Percentiles rank a stretch among this genome's conserved stretches.
Conservation (phyloP, 2,797 vertebrate species). For the Arvicola amphibius region DNA sequence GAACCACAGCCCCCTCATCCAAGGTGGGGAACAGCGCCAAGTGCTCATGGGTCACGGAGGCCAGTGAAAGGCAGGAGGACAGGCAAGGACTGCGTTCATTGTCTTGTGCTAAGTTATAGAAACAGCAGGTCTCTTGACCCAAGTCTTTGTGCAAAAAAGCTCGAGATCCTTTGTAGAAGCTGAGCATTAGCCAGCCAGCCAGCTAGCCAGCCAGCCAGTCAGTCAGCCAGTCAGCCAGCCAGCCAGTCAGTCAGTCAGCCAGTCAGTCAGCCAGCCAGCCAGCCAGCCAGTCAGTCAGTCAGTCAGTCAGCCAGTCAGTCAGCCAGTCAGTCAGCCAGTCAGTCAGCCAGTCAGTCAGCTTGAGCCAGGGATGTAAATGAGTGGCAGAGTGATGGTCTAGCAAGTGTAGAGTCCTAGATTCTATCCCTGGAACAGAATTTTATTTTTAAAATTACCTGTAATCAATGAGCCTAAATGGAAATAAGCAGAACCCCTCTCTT, state of each 20-base stretch:
- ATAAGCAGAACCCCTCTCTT: not conserved
- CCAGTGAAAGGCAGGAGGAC: not conserved
- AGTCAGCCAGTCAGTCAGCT: not conserved
- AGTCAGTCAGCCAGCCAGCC: not conserved
- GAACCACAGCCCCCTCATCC: not conserved
- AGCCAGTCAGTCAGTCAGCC: accelerated
- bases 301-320: not conserved
- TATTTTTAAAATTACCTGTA: not conserved
- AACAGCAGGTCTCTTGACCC: not conserved
- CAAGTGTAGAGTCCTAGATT: not conserved
- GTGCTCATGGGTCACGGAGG: not conserved
- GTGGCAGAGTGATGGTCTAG: too few relatives aligned
- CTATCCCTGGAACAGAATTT: not conserved
- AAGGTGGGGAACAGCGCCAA: not conserved
- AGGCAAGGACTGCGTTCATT: not conserved
- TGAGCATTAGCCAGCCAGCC: not conserved
- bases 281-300: not conserved
- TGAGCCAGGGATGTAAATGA: not conserved
- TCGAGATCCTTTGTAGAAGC: not conserved
- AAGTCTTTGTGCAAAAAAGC: not conserved
- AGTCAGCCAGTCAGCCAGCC: not conserved
- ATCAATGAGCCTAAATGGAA: not conserved
- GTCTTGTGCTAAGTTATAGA: not conserved
- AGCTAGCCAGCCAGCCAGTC: not conserved
- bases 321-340: too few relatives aligned